These are phyloP conservation scores for Magallana ariakensis DNA, from an alignment of 1,140 invertebrate species.

Conservation along the genomic window DNA sequence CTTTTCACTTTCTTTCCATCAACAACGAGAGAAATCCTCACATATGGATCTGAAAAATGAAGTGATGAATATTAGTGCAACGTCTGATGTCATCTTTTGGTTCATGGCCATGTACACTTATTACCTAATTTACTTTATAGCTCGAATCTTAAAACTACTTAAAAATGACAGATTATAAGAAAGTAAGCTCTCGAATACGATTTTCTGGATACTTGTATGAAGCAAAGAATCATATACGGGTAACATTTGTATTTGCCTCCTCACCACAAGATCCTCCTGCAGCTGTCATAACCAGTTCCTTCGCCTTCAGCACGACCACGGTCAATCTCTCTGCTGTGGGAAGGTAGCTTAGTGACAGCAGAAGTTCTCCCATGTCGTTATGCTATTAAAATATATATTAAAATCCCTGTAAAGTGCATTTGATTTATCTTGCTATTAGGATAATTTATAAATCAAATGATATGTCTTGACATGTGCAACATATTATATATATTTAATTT, in stretches of 20 bases:
- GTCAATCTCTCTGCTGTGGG: slow-evolving; percentile 89
- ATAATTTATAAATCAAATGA: too few relatives aligned
- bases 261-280: slow-evolving; percentile 54
- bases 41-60: slow-evolving; percentile 82
- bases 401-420: not conserved
- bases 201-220: too few relatives aligned
- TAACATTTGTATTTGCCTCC: not conserved
- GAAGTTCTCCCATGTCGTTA: slow-evolving; percentile 84
- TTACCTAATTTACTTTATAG: too few relatives aligned
- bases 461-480: too few relatives aligned
- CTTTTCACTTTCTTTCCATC: slow-evolving; percentile 83
- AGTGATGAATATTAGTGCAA: not conserved
- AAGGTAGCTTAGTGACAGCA: slow-evolving; percentile 88
- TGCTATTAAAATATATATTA: not conserved
- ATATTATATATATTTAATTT: too few relatives aligned
- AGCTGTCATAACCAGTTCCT: slow-evolving; percentile 83
- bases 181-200: too few relatives aligned
- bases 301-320: slow-evolving; percentile 89
- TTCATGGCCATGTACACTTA: too few relatives aligned
- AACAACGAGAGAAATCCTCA: slow-evolving; percentile 82
- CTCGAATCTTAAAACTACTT: too few relatives aligned
- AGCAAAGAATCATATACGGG: too few relatives aligned
- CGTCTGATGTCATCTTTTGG: too few relatives aligned
- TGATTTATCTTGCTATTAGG: too few relatives aligned
- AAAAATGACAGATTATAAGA: too few relatives aligned